A percentile compares a stretch with the other conserved stretches of the same genome.
Conservation (phyloP, 2,888 invertebrate genomes). For the Blera fallax region DNA sequence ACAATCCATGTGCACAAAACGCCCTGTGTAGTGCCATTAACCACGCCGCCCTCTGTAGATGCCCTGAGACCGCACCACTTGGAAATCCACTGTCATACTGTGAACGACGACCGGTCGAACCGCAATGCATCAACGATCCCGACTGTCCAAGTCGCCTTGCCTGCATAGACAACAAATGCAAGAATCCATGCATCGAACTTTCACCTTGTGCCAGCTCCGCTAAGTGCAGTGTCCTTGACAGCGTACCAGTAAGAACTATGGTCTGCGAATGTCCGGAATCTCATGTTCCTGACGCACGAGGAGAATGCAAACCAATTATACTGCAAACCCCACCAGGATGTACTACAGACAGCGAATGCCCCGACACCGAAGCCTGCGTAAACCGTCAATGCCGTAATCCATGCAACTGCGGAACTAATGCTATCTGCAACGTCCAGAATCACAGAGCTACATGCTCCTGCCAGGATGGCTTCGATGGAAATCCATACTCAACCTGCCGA, state of each 20-base stretch:
- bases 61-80: constrained; percentile 89
- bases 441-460: constrained; percentile 95
- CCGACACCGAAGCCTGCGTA: constrained; percentile 90
- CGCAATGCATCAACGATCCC: constrained; percentile 89
- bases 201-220: constrained; percentile 90
- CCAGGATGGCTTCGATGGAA: constrained; percentile 91
- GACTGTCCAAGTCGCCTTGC: constrained; percentile 92
- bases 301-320: constrained; percentile 89
- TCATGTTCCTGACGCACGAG: constrained; percentile 90
- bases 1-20: constrained; percentile 91
- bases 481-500: constrained; percentile 91
- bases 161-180: constrained; percentile 90
- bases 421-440: constrained; percentile 90
- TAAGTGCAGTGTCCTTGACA: constrained; percentile 91
- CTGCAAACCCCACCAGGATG: constrained; percentile 89
- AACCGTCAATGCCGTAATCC: constrained; percentile 93
- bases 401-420: constrained; percentile 93
- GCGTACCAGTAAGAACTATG: constrained; percentile 92
- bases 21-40: constrained; percentile 91
- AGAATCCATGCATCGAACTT: constrained; percentile 89
- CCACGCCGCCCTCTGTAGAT: constrained; percentile 91
- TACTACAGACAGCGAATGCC: constrained; percentile 90
- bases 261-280: constrained; percentile 94
- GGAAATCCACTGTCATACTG: constrained; percentile 92
- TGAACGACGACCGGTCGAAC: constrained; percentile 83